phyloP scores from a whole-genome alignment of 2,888 invertebrate species.

The Brenthis ino region DNA sequence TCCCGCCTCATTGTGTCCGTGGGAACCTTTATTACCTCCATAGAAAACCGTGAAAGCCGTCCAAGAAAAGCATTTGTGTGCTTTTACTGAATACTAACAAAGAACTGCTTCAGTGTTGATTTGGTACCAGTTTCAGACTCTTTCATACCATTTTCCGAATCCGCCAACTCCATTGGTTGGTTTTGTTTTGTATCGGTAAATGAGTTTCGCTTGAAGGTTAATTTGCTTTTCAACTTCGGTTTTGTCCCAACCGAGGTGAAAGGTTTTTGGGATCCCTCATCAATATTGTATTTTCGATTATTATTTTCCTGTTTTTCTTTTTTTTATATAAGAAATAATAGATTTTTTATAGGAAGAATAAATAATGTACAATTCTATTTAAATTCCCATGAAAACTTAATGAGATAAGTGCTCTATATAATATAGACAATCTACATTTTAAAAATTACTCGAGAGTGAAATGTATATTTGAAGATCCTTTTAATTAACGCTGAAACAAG shows the following conservation, averaged over 20 bases:
- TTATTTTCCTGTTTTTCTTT: conserved; percentile 22
- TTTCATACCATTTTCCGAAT: conserved; percentile 73
- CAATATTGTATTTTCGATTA: conserved; percentile 43
- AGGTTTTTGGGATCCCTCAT: conserved; percentile 47
- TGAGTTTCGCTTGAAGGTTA: conserved; percentile 75
- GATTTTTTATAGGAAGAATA: conserved; percentile 3
- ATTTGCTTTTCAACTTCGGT: conserved; percentile 67
- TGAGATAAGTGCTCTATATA: background rate
- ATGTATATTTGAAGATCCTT: conserved; percentile 34
- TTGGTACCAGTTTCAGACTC: conserved; percentile 60
- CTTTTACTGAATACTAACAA: conserved; percentile 71
- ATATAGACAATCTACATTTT: conserved; percentile 10
- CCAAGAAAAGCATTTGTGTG: conserved; percentile 81
- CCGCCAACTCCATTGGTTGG: conserved; percentile 60
- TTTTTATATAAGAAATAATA: background rate
- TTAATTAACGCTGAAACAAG: conserved; percentile 47
- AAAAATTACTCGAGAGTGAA: conserved; percentile 17
- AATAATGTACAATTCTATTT: no score
- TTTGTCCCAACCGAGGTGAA: conserved; percentile 57
- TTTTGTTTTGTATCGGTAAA: conserved; percentile 77
- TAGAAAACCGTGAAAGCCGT: conserved; percentile 78
- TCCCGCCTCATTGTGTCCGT: conserved; percentile 77
- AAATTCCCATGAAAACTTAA: no score
- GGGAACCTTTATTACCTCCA: conserved; percentile 81
- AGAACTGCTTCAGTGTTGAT: conserved; percentile 62